These are phyloP conservation scores for Tetragnatha versicolor DNA, from an alignment of 1,140 invertebrate species.

Conservation along the genomic window DNA sequence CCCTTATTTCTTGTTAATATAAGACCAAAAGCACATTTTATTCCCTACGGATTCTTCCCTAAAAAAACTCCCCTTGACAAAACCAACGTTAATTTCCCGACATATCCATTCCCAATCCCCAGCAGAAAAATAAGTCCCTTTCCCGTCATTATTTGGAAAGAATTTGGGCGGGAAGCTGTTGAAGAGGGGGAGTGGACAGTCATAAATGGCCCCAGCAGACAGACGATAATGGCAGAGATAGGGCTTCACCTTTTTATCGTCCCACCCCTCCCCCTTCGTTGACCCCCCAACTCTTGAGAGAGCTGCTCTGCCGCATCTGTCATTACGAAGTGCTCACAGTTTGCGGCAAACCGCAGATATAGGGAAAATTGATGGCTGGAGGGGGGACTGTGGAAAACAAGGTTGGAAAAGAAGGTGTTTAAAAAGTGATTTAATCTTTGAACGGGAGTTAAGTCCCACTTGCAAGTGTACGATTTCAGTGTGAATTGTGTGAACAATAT, in stretches of 20 bases:
- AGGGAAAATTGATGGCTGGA: too few relatives aligned
- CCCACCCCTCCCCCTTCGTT: neutral
- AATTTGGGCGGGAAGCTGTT: neutral
- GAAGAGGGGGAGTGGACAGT: conserved; percentile 31
- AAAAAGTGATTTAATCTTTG: too few relatives aligned
- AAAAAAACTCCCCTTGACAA: neutral
- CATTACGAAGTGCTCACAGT: too few relatives aligned
- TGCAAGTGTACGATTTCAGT: too few relatives aligned
- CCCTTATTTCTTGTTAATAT: neutral
- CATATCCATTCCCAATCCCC: neutral
- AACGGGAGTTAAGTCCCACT: too few relatives aligned
- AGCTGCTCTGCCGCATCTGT: neutral
- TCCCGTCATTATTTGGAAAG: neutral
- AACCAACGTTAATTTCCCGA: neutral
- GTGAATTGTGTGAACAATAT: too few relatives aligned
- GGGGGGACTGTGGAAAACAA: too few relatives aligned
- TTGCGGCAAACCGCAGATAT: too few relatives aligned
- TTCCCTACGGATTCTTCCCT: neutral
- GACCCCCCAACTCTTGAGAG: neutral
- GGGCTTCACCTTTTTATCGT: conserved; percentile 48
- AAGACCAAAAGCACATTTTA: neutral
- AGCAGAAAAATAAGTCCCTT: neutral
- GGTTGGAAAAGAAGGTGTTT: too few relatives aligned
- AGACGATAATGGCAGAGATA: conserved; percentile 47
- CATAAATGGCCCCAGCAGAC: conserved; percentile 44